Conservation (phyloP, 2,113 vertebrate genomes). For the Dascyllus trimaculatus region DNA sequence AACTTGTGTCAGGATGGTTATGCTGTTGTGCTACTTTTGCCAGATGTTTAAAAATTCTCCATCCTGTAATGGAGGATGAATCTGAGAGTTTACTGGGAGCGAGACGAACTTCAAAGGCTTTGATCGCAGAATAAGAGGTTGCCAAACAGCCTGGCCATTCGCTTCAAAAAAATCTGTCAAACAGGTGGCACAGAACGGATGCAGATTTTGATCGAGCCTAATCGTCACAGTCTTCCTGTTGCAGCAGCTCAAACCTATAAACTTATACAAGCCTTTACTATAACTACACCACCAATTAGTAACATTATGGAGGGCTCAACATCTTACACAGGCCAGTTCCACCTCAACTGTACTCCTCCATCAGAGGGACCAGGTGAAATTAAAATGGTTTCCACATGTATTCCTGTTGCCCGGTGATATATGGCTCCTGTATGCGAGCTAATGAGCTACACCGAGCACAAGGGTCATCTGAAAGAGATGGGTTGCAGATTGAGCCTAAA, state of each 20-base stretch:
- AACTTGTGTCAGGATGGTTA: not conserved
- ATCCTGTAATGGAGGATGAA: conserved; percentile 19
- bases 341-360: conserved; percentile 32
- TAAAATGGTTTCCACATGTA: conserved; percentile 68
- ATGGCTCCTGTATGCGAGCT: conserved; percentile 41
- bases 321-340: conserved; percentile 38
- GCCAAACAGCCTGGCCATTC: conserved; percentile 20
- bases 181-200: conserved; percentile 52
- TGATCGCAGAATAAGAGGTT: conserved; percentile 25
- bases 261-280: conserved; percentile 18
- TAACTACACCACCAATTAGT: conserved; percentile 42
- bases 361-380: conserved; percentile 45
- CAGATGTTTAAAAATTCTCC: not conserved
- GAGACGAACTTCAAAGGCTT: conserved; percentile 66
- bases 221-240: conserved; percentile 36
- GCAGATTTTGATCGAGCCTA: conserved; percentile 32
- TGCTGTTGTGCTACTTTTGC: conserved; percentile 5
- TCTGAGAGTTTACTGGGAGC: conserved; percentile 43
- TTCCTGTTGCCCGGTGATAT: conserved; percentile 42
- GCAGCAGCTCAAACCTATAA: conserved; percentile 20
- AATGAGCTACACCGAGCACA: conserved; percentile 54
- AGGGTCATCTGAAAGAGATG: conserved; percentile 38
- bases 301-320: conserved; percentile 11
- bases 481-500: conserved; percentile 49
- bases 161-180: conserved; percentile 44